phyloP scores from a whole-genome alignment of 2,888 invertebrate species.

The Zele albiditarsus region DNA sequence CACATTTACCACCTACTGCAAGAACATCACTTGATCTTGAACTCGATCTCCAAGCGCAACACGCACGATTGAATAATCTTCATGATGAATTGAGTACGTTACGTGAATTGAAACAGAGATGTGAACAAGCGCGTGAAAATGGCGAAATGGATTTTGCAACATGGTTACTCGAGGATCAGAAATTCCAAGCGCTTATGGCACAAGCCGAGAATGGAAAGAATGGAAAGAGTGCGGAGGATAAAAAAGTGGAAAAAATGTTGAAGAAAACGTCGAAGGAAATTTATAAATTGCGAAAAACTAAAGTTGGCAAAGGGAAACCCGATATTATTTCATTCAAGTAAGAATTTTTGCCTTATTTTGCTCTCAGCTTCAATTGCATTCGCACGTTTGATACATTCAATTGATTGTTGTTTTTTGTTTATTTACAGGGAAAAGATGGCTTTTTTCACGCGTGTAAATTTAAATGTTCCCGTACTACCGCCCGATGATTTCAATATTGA shows the following conservation, averaged over 20 bases:
- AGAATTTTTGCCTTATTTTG: slow-evolving; percentile 65
- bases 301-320: slow-evolving; percentile 90
- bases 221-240: slow-evolving; percentile 78
- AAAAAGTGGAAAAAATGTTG: slow-evolving; percentile 85
- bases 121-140: slow-evolving; percentile 89
- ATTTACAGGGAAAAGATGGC: slow-evolving; percentile 94
- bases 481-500: slow-evolving; percentile 75
- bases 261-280: slow-evolving; percentile 93
- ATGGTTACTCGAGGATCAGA: slow-evolving; percentile 91
- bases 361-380: not conserved
- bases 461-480: slow-evolving; percentile 84
- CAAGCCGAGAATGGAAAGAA: slow-evolving; percentile 75
- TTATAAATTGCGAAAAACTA: slow-evolving; percentile 89
- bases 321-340: slow-evolving; percentile 95
- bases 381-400: slow-evolving; percentile 28
- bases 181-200: slow-evolving; percentile 83
- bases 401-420: slow-evolving; percentile 62
- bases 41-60: slow-evolving; percentile 93
- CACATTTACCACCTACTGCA: slow-evolving; percentile 77
- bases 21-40: slow-evolving; percentile 94
- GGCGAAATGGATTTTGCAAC: slow-evolving; percentile 88
- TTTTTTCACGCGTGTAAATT: slow-evolving; percentile 90
- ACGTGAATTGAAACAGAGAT: slow-evolving; percentile 84
- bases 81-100: slow-evolving; percentile 89
- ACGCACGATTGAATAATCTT: slow-evolving; percentile 86